Evolutionary conservation across 1,140 invertebrate genomes (phyloP).

Genomic region (Planococcus citri): DNA sequence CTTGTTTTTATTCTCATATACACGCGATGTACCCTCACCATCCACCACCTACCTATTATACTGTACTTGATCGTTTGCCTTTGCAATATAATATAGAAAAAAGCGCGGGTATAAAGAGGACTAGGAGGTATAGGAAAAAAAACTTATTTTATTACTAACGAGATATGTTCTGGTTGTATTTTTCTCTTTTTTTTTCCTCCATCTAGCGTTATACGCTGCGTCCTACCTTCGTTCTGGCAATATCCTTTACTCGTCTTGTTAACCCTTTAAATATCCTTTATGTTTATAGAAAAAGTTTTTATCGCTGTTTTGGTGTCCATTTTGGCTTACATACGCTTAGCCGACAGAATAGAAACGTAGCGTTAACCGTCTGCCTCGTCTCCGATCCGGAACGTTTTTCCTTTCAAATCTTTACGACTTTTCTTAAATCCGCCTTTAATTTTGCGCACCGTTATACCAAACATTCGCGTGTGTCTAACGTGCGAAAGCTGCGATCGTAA

Average conservation of each 20-base stretch:
- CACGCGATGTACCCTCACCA: neutral
- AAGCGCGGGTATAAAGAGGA: too few species aligned
- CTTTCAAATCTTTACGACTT: neutral
- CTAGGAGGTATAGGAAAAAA: too few species aligned
- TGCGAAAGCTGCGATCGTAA: neutral
- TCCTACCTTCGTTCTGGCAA: neutral
- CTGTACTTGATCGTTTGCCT: neutral
- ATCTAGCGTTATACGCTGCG: too few species aligned
- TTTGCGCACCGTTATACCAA: neutral
- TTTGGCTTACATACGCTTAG: neutral
- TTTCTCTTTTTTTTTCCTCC: too few species aligned
- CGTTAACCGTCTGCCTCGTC: neutral
- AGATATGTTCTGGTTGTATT: neutral
- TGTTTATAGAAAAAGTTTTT: constrained; percentile 20
- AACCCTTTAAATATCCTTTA: constrained; percentile 20
- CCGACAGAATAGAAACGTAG: neutral
- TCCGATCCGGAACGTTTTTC: too few species aligned
- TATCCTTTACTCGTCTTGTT: constrained; percentile 13
- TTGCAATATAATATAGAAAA: too few species aligned
- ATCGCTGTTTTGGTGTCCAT: constrained; percentile 14
- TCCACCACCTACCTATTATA: neutral
- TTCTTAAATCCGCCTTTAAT: neutral
- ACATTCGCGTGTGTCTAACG: neutral
- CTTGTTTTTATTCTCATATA: too few species aligned
- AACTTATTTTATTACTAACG: constrained; percentile 19